Evolutionary conservation across 1,140 invertebrate genomes (phyloP).

Genomic region (Drosophila ambigua): DNA sequence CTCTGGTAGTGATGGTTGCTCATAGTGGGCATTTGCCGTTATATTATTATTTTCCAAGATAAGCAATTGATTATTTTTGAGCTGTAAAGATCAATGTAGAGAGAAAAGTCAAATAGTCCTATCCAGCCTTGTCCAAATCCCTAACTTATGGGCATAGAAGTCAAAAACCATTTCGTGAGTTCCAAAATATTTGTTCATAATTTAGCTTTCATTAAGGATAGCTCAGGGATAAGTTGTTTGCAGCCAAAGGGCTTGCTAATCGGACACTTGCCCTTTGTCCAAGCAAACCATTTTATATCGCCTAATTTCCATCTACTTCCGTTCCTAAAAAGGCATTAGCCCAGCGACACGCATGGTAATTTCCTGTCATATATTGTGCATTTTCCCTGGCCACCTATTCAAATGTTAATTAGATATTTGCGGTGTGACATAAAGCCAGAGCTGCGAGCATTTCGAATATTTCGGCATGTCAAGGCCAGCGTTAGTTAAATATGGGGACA

Average conservation of each 20-base stretch:
- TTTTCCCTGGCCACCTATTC: constrained; percentile 41
- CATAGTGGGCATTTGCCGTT: too few relatives aligned
- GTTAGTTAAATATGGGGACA: constrained; percentile 4
- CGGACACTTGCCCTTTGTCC: constrained; percentile 17
- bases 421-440: constrained; percentile 40
- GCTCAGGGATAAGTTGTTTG: constrained; percentile 22
- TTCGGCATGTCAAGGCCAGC: constrained; percentile 45
- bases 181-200: background rate
- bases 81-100: too few relatives aligned
- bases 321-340: constrained; percentile 53
- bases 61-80: too few relatives aligned
- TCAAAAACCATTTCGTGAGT: too few relatives aligned
- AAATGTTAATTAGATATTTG: constrained; percentile 48
- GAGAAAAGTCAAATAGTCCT: too few relatives aligned
- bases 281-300: constrained; percentile 34
- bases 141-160: too few relatives aligned
- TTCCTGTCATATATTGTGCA: constrained; percentile 54
- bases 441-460: background rate
- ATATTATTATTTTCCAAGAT: too few relatives aligned
- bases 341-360: constrained; percentile 67
- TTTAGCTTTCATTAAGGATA: too few relatives aligned
- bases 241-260: constrained; percentile 12
- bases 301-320: constrained; percentile 47
- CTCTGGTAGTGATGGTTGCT: too few relatives aligned
- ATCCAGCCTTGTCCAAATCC: too few relatives aligned